Percentiles rank a stretch among this genome's conserved stretches.
These are phyloP conservation scores for Mylabris sibirica DNA, from an alignment of 2,888 invertebrate species.

Conservation along the genomic window DNA sequence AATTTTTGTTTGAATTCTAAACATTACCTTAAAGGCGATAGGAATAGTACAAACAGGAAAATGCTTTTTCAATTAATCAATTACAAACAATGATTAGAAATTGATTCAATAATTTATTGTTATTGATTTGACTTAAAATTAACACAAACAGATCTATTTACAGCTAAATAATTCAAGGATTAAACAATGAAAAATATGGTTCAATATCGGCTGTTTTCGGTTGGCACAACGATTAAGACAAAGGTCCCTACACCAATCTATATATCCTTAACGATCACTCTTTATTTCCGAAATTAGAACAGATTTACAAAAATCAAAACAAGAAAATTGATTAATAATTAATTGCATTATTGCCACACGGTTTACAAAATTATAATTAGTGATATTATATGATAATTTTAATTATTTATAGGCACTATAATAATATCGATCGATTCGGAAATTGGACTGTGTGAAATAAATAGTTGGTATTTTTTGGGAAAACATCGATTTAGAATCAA, in stretches of 20 bases:
- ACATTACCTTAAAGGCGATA: background rate
- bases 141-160: constrained; percentile 14
- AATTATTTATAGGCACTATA: constrained; percentile 10
- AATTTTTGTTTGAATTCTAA: constrained; percentile 11
- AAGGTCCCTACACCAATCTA: constrained; percentile 15
- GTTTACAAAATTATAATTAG: background rate
- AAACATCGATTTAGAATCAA: constrained; percentile 51
- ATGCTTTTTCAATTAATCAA: background rate
- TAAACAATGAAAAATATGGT: background rate
- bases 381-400: background rate
- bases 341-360: constrained; percentile 4
- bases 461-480: background rate
- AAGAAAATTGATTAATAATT: background rate
- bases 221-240: constrained; percentile 15
- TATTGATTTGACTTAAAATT: constrained; percentile 1
- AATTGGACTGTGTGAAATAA: background rate
- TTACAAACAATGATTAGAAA: constrained; percentile 7
- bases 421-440: background rate
- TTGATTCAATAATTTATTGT: background rate
- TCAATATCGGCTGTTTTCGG: background rate
- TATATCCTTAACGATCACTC: background rate
- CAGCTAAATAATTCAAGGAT: constrained; percentile 2
- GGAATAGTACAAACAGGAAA: background rate
- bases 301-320: background rate
- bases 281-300: background rate